A percentile compares a stretch with the other conserved stretches of the same genome.
phyloP scores from a whole-genome alignment of 2,888 invertebrate species.

The Clanis bilineata region DNA sequence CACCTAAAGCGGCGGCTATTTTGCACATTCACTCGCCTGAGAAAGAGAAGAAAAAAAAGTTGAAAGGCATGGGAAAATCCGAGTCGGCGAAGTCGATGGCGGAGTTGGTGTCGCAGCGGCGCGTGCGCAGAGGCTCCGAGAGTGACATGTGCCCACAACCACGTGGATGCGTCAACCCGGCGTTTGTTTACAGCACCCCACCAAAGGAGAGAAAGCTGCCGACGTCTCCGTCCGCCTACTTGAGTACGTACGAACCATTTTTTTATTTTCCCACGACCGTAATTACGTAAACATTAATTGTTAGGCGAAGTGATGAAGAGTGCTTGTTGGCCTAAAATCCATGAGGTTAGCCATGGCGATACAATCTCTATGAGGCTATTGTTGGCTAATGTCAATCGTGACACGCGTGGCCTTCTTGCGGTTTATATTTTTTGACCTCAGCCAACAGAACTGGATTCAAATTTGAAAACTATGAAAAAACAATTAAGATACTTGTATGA shows the following conservation, averaged over 20 bases:
- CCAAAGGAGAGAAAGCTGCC: slow-evolving; percentile 74
- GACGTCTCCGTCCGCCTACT: slow-evolving; percentile 68
- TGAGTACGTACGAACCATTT: slow-evolving; percentile 66
- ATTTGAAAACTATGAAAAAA: not conserved
- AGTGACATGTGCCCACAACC: slow-evolving; percentile 66
- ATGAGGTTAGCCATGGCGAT: not conserved
- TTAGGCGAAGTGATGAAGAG: not conserved
- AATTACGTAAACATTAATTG: slow-evolving; percentile 10
- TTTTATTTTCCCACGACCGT: slow-evolving; percentile 19
- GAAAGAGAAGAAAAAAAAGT: slow-evolving; percentile 62
- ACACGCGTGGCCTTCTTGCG: slow-evolving; percentile 3
- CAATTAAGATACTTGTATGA: slow-evolving; percentile 5
- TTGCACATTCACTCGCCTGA: slow-evolving; percentile 81
- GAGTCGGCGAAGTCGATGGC: slow-evolving; percentile 67
- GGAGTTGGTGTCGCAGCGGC: slow-evolving; percentile 52
- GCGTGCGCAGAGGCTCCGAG: slow-evolving; percentile 71
- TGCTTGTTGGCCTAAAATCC: slow-evolving; percentile 1
- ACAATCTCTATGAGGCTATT: slow-evolving; percentile 7
- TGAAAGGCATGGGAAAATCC: slow-evolving; percentile 66
- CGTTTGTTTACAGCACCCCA: slow-evolving; percentile 78
- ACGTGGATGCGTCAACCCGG: slow-evolving; percentile 69
- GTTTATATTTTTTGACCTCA: slow-evolving; percentile 8
- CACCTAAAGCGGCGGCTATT: slow-evolving; percentile 84
- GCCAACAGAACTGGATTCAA: not conserved
- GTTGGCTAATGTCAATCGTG: not conserved